phyloP scores from a whole-genome alignment of 2,888 invertebrate species.

The Coelogynopora nodosa region DNA sequence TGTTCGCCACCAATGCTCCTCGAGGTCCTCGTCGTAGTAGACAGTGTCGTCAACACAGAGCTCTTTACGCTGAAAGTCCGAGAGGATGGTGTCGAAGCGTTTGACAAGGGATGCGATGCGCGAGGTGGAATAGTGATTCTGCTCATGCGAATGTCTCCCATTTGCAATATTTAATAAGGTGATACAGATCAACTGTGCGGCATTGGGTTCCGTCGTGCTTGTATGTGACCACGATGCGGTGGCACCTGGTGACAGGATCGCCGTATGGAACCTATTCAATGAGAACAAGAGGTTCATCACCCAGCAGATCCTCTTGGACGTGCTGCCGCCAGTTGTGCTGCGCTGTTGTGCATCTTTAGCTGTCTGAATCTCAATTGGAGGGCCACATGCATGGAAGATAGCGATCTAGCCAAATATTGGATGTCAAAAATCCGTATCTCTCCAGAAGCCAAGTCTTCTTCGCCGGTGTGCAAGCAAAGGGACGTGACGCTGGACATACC shows the following conservation, averaged over 20 bases:
- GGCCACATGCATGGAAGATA: not conserved
- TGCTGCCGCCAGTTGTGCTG: not conserved
- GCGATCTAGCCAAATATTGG: not conserved
- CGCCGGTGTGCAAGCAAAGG: not conserved
- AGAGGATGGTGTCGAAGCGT: not conserved
- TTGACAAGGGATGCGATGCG: not conserved
- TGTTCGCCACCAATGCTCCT: not conserved
- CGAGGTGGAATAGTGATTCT: not conserved
- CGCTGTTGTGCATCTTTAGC: not conserved
- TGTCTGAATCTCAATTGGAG: not conserved
- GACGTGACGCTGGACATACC: not conserved
- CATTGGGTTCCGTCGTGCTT: not conserved
- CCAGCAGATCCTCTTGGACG: not conserved
- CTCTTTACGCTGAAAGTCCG: not conserved
- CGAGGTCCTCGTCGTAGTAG: not conserved
- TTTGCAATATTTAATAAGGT: not conserved
- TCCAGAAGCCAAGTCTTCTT: not conserved
- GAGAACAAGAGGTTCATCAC: constrained; percentile 12
- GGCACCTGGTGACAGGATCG: not conserved
- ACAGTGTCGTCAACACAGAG: not conserved
- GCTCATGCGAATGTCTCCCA: not conserved
- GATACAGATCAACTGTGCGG: not conserved
- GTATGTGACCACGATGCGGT: not conserved
- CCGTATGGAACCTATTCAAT: not conserved
- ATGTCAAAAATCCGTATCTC: not conserved